Percentiles rank a stretch among this genome's conserved stretches.
These are phyloP conservation scores for Acanthopagrus latus DNA, from an alignment of 2,797 vertebrate species.

Conservation along the genomic window DNA sequence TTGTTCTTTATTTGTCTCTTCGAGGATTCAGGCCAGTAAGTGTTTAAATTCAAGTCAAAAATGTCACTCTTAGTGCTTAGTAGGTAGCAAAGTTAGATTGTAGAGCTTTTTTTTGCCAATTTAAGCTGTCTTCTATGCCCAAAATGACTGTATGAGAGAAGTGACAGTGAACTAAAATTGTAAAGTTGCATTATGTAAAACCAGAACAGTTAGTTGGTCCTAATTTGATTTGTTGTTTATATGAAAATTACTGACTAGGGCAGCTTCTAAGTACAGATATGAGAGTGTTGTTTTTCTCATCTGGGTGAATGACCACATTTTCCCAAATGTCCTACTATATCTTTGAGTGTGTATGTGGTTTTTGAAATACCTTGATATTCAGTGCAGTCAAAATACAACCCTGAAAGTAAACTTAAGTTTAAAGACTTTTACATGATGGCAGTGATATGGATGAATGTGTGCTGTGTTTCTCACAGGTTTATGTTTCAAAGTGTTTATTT, in stretches of 20 bases:
- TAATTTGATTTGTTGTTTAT: background rate
- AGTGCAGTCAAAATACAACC: background rate
- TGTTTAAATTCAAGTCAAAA: background rate
- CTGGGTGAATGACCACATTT: background rate
- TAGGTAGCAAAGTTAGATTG: background rate
- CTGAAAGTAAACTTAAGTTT: constrained; percentile 17
- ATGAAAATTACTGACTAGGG: background rate
- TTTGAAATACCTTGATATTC: background rate
- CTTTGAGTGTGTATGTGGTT: background rate
- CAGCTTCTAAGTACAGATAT: background rate
- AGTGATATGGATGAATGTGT: background rate
- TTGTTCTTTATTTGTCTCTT: background rate
- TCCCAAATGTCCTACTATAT: background rate
- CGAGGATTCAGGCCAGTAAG: background rate
- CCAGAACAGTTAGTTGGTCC: background rate
- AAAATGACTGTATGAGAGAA: background rate
- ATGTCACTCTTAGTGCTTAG: background rate
- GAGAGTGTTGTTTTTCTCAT: background rate
- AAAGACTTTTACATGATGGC: background rate
- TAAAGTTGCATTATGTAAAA: background rate
- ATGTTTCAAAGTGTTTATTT: constrained; percentile 45
- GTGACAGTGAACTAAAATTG: background rate
- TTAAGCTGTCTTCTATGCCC: background rate
- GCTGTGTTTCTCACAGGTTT: constrained; percentile 3
- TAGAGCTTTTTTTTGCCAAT: background rate